A percentile compares a stretch with the other conserved stretches of the same genome.
phyloP scores from a whole-genome alignment of 2,113 vertebrate species.

The Eulemur rufifrons region DNA sequence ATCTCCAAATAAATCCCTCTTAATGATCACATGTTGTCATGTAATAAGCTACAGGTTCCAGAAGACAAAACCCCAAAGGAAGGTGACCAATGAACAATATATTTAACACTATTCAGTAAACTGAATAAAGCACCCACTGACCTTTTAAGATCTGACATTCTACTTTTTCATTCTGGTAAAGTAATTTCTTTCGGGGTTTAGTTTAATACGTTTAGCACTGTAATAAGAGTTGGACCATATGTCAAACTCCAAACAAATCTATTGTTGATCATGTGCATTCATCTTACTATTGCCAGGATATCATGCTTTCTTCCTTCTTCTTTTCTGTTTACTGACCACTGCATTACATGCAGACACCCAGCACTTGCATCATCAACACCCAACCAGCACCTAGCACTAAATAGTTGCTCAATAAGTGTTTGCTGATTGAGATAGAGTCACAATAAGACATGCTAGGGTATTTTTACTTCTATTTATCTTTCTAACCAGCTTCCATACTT shows the following conservation, averaged over 20 bases:
- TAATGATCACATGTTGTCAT: background rate
- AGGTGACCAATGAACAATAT: background rate
- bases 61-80: background rate
- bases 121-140: background rate
- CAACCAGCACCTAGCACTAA: background rate
- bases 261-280: background rate
- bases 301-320: background rate
- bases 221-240: background rate
- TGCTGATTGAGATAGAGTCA: background rate
- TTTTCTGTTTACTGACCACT: background rate
- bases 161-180: constrained; percentile 28
- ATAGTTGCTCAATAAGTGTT: background rate
- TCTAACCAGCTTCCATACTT: background rate
- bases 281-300: background rate
- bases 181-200: constrained; percentile 33
- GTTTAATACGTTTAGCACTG: constrained; percentile 8
- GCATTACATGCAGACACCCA: background rate
- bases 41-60: background rate
- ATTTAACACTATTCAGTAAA: background rate
- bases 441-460: background rate
- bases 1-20: constrained; percentile 49
- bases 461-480: background rate
- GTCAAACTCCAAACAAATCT: background rate
- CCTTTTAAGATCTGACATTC: background rate
- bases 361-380: background rate